Percentiles rank a stretch among this genome's conserved stretches.
Evolutionary conservation across 30 jellyfish, hydroid and myxozoan genomes (phyloP).

Genomic region (Aurelia aurita): DNA sequence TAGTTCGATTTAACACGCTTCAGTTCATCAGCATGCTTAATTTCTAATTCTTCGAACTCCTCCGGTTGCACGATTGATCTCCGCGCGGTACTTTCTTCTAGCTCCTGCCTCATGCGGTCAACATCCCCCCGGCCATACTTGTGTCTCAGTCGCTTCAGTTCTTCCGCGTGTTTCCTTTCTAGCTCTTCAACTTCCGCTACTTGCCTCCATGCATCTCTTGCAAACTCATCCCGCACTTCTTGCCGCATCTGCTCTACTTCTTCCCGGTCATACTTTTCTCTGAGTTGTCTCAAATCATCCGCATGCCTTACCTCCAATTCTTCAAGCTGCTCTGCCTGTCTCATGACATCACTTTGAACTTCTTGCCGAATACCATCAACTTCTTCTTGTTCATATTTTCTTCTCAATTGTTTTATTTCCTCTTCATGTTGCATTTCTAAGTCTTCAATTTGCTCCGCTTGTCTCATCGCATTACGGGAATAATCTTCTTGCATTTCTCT

Average conservation of each 20-base stretch:
- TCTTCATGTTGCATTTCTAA: constrained; percentile 38
- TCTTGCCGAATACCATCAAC: constrained; percentile 26
- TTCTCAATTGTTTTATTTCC: constrained; percentile 22
- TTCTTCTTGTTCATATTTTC: constrained; percentile 20
- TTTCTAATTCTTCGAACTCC: constrained; percentile 28
- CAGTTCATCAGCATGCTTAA: constrained; percentile 43
- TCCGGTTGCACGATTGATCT: neutral
- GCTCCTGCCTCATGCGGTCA: constrained; percentile 13
- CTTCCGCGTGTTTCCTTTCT: constrained; percentile 49
- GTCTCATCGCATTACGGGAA: constrained; percentile 53
- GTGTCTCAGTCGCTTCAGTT: constrained; percentile 38
- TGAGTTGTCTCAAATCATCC: constrained; percentile 22
- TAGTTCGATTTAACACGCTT: constrained; percentile 17
- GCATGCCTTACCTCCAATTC: constrained; percentile 53
- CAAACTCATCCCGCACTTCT: constrained; percentile 39
- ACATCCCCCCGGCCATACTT: constrained; percentile 51
- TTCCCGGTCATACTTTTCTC: constrained; percentile 17
- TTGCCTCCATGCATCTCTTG: constrained; percentile 12
- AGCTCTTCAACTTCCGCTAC: constrained; percentile 28
- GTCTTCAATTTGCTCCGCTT: constrained; percentile 64
- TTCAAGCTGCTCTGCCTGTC: constrained; percentile 54
- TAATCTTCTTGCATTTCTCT: constrained; percentile 65
- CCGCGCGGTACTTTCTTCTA: constrained; percentile 11
- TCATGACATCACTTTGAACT: constrained; percentile 39
- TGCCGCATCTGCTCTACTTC: constrained; percentile 7